A percentile compares a stretch with the other conserved stretches of the same genome.
These are phyloP conservation scores for Mormyrus iriodes DNA, from an alignment of 2,113 vertebrate genomes.

Conservation along the genomic window DNA sequence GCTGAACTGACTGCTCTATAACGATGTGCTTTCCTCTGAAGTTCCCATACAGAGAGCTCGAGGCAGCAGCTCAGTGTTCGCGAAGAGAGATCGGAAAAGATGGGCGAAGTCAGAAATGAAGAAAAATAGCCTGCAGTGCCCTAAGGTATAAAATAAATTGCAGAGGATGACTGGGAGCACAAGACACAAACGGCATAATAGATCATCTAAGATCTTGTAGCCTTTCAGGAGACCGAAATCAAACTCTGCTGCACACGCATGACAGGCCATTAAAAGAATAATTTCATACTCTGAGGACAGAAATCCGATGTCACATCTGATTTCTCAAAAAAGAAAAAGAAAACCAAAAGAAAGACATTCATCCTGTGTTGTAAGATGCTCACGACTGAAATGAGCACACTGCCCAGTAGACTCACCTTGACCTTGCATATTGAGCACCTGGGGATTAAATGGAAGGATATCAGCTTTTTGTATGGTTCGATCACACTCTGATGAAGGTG, in stretches of 20 bases:
- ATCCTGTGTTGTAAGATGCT: constrained; percentile 11
- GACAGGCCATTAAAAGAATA: constrained; percentile 71
- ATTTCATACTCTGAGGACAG: constrained; percentile 59
- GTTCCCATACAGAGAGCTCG: constrained; percentile 59
- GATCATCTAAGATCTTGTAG: constrained; percentile 55
- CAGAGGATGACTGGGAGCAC: constrained; percentile 59
- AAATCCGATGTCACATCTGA: constrained; percentile 55
- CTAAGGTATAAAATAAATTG: constrained; percentile 71
- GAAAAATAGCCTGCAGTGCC: constrained; percentile 62
- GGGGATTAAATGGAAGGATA: constrained; percentile 61
- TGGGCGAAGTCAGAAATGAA: constrained; percentile 54
- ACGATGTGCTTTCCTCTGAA: constrained; percentile 66
- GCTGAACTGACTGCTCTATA: constrained; percentile 60
- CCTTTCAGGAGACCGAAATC: constrained; percentile 54
- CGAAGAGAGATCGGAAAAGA: constrained; percentile 52
- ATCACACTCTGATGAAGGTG: constrained; percentile 49
- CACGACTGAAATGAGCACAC: neutral
- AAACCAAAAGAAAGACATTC: constrained; percentile 37
- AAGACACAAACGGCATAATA: constrained; percentile 70
- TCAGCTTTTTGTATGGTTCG: constrained; percentile 59
- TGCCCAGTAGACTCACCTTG: constrained; percentile 61
- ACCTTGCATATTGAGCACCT: constrained; percentile 70
- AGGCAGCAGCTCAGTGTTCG: constrained; percentile 66
- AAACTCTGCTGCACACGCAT: constrained; percentile 55
- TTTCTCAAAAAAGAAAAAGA: constrained; percentile 39